phyloP scores from a whole-genome alignment of 2,113 vertebrate species.

The Megalops atlanticus region DNA sequence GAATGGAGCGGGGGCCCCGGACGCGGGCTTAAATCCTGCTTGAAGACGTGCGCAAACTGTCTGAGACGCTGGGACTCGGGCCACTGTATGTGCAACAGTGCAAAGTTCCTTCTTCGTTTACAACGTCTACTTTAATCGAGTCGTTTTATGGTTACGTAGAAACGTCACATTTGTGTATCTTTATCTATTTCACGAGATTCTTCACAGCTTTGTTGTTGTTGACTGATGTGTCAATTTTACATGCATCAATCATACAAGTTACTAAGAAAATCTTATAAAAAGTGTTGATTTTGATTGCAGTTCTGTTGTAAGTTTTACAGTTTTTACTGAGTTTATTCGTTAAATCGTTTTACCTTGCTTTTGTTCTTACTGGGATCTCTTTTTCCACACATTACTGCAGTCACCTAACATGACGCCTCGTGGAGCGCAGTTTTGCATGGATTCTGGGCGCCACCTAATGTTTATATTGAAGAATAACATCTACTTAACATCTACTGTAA shows the following conservation, averaged over 20 bases:
- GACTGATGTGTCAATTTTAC: too few relatives aligned
- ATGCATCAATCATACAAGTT: too few relatives aligned
- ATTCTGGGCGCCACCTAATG: not conserved
- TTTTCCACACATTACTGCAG: conserved; percentile 12
- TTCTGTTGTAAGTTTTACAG: too few relatives aligned
- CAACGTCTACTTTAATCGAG: not conserved
- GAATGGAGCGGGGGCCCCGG: conserved; percentile 34
- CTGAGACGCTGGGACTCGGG: not conserved
- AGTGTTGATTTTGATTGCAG: too few relatives aligned
- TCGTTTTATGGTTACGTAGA: too few relatives aligned
- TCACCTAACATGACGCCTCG: conserved; percentile 31
- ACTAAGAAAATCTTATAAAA: too few relatives aligned
- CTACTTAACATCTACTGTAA: too few relatives aligned
- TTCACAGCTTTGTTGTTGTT: too few relatives aligned
- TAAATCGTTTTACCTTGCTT: not conserved
- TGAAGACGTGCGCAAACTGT: not conserved
- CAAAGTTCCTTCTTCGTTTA: not conserved
- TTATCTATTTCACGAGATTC: too few relatives aligned
- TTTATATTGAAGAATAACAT: too few relatives aligned
- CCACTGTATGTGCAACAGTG: not conserved
- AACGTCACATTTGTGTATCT: too few relatives aligned
- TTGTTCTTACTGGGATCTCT: not conserved
- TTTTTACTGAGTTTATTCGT: not conserved
- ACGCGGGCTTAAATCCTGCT: conserved; percentile 24
- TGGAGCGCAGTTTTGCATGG: not conserved